phyloP scores from a whole-genome alignment of 1,140 invertebrate genomes.

The Aphis craccivora region DNA sequence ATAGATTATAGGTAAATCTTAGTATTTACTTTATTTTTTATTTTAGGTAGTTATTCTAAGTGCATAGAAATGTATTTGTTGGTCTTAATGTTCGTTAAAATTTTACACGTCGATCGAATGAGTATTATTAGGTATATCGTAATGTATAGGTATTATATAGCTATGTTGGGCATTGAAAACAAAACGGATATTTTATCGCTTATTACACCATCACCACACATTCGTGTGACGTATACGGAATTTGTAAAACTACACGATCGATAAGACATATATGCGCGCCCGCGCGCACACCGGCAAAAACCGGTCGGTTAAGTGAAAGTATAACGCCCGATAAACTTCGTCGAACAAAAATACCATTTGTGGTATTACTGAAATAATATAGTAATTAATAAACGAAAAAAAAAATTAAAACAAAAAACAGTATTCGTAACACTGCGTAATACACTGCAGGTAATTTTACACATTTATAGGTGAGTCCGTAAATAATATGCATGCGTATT shows the following conservation, averaged over 20 bases:
- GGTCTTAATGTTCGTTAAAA: slow-evolving; percentile 1
- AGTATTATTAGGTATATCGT: neutral
- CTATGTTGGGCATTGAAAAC: neutral
- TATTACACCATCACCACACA: slow-evolving; percentile 21
- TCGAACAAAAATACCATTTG: slow-evolving; percentile 55
- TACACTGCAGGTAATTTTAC: neutral
- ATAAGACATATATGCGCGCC: neutral
- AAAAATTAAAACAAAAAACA: neutral
- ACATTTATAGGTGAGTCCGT: neutral
- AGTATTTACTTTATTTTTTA: too few relatives aligned
- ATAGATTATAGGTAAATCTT: too few relatives aligned
- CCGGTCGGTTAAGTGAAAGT: slow-evolving; percentile 57
- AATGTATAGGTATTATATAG: neutral
- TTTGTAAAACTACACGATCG: slow-evolving; percentile 48
- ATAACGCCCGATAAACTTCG: slow-evolving; percentile 49
- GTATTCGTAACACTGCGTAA: neutral
- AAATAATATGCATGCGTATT: neutral
- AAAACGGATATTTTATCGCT: slow-evolving; percentile 42
- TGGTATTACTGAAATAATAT: slow-evolving; percentile 43
- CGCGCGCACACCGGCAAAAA: slow-evolving; percentile 25
- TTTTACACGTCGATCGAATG: neutral
- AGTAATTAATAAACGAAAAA: slow-evolving; percentile 43
- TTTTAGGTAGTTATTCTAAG: neutral
- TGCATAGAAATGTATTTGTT: neutral
- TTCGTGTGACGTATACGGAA: slow-evolving; percentile 48